phyloP scores from a whole-genome alignment of 2,888 invertebrate species.

The Lasioglossum figueresi region DNA sequence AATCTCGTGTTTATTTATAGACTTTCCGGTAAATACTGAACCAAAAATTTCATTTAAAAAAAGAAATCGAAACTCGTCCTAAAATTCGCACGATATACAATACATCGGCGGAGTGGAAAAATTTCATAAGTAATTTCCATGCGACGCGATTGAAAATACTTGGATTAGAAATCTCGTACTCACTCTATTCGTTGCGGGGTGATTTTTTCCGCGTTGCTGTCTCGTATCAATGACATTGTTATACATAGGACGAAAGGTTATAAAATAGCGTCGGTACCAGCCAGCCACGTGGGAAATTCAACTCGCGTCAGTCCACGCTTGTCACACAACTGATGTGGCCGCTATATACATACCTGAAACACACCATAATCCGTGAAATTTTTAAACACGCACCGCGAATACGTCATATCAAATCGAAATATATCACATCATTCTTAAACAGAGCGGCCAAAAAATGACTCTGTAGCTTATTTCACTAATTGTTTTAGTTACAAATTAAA shows the following conservation, averaged over 20 bases:
- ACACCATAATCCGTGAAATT: conserved; percentile 40
- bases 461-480: background rate
- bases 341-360: conserved; percentile 43
- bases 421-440: background rate
- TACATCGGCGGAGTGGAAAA: too few species aligned
- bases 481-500: too few species aligned
- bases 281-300: conserved; percentile 50
- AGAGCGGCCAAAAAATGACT: background rate
- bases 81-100: background rate
- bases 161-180: conserved; percentile 6
- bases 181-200: background rate
- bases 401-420: conserved; percentile 20
- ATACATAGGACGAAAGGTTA: conserved; percentile 46
- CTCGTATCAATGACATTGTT: conserved; percentile 37
- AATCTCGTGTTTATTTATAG: conserved; percentile 1
- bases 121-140: background rate
- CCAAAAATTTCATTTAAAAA: background rate
- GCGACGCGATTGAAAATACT: background rate
- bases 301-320: conserved; percentile 44
- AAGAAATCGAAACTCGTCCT: background rate
- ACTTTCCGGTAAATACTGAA: background rate
- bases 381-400: conserved; percentile 26
- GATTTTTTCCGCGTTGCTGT: conserved; percentile 25
- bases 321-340: conserved; percentile 27
- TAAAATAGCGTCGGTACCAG: conserved; percentile 34